phyloP scores from a whole-genome alignment of 2,888 invertebrate species.

The Euphydryas editha region DNA sequence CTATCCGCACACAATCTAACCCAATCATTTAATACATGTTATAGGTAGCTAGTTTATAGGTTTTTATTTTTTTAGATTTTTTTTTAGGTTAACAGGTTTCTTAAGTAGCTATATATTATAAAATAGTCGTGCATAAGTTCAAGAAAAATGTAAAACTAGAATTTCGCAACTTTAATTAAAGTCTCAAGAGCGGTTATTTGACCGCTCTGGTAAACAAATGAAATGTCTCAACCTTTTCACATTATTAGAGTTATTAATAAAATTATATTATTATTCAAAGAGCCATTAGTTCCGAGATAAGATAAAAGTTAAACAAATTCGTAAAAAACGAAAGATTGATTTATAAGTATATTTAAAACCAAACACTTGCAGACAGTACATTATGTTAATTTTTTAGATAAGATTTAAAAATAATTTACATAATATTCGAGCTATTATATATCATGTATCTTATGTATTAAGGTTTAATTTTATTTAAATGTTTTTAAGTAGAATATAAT shows the following conservation, averaged over 20 bases:
- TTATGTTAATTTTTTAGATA: neutral
- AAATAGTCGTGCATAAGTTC: too few species aligned
- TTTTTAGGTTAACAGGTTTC: too few species aligned
- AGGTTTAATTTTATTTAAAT: neutral
- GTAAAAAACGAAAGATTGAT: neutral
- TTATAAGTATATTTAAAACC: neutral
- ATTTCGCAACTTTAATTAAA: too few species aligned
- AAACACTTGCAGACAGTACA: neutral
- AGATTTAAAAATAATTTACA: neutral
- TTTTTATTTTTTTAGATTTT: too few species aligned
- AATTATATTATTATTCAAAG: neutral
- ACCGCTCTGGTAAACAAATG: too few species aligned
- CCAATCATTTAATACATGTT: too few species aligned
- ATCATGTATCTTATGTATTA: neutral
- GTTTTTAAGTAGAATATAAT: neutral
- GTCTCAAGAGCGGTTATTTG: too few species aligned
- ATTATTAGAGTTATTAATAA: neutral
- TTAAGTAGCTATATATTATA: too few species aligned
- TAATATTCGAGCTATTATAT: neutral
- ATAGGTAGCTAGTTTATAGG: too few species aligned
- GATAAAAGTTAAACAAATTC: neutral
- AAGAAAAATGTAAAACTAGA: too few species aligned
- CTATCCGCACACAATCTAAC: too few species aligned
- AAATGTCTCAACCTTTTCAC: neutral
- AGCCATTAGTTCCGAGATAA: constrained; percentile 4